Evolutionary conservation across 2,797 vertebrate species (phyloP).

Genomic region (Eulemur coronatus): DNA sequence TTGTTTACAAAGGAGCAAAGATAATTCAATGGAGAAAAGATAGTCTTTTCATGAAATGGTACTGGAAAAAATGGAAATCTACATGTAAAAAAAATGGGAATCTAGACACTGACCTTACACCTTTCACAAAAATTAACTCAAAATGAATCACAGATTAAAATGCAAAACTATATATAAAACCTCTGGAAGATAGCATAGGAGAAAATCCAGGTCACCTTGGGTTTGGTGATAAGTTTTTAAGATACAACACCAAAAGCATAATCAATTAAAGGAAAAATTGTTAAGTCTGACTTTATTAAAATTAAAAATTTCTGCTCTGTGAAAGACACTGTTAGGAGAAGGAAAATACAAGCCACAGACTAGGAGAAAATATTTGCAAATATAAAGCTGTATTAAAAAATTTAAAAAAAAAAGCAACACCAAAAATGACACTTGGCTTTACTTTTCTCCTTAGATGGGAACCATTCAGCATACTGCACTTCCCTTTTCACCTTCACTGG

Average conservation of each 20-base stretch:
- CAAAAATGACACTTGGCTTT: not conserved
- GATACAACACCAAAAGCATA: not conserved
- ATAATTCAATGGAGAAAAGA: not conserved
- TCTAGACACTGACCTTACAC: not conserved
- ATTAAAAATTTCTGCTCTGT: not conserved
- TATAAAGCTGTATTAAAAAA: not conserved
- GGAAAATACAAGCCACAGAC: not conserved
- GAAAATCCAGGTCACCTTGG: not conserved
- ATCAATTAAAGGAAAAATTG: not conserved
- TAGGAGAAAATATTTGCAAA: not conserved
- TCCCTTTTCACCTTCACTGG: not conserved
- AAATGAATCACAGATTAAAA: not conserved
- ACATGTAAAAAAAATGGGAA: not conserved
- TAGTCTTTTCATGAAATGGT: not conserved
- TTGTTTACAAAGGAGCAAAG: not conserved
- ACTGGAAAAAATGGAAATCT: not conserved
- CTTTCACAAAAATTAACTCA: not conserved
- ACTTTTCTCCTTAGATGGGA: not conserved
- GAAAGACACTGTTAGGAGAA: not conserved
- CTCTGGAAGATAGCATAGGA: not conserved
- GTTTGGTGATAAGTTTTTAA: not conserved
- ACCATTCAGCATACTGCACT: not conserved
- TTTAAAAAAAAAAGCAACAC: not conserved
- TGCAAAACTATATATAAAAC: not conserved
- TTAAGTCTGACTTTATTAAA: not conserved